Conservation (phyloP, 2,797 vertebrate genomes). For the Ispidina picta region DNA sequence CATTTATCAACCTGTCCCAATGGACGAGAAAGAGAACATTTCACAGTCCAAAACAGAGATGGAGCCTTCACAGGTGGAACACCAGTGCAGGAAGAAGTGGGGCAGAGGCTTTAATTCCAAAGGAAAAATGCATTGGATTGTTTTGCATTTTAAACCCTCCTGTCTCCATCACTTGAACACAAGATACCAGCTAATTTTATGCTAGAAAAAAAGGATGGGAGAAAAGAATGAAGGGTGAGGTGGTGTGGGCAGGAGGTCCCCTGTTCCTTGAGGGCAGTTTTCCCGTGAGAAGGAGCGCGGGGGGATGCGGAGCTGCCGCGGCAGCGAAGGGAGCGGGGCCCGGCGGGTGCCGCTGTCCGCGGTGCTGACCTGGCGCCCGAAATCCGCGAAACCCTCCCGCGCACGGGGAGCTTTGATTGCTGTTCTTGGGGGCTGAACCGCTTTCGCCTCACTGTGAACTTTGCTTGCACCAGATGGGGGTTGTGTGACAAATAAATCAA, state of each 20-base stretch:
- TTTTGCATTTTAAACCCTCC: neutral
- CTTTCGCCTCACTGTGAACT: neutral
- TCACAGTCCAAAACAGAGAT: neutral
- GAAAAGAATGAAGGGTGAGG: neutral
- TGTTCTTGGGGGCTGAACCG: neutral
- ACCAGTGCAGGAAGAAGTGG: neutral
- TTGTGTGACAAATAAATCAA: too few species aligned
- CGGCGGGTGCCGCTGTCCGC: slow-evolving; percentile 59
- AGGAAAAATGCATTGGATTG: neutral
- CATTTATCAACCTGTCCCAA: neutral
- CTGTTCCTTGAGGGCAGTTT: accelerated
- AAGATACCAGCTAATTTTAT: neutral
- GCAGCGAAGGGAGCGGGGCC: neutral
- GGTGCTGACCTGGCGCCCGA: slow-evolving; percentile 62
- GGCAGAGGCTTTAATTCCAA: neutral
- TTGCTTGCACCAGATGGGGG: neutral
- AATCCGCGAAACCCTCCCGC: accelerated
- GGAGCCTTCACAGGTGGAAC: neutral
- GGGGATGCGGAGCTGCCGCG: neutral
- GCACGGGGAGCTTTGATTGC: accelerated
- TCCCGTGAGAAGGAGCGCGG: accelerated
- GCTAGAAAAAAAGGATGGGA: neutral
- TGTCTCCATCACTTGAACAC: neutral
- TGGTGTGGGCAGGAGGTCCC: neutral
- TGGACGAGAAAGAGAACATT: neutral